Evolutionary conservation across 2,113 vertebrate genomes (phyloP).

Genomic region (Stegostoma tigrinum): DNA sequence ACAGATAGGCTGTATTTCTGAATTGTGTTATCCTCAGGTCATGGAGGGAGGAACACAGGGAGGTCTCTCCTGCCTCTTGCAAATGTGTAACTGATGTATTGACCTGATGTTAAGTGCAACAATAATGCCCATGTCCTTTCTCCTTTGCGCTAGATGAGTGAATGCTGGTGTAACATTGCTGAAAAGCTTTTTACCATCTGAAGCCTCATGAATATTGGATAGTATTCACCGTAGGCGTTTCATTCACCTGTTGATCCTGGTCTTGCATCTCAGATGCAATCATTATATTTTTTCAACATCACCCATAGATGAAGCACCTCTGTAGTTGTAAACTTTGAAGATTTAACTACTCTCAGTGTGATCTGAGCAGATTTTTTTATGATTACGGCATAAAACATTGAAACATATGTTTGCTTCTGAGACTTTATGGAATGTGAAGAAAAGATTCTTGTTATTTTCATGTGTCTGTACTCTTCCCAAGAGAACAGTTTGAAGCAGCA

Average conservation of each 20-base stretch:
- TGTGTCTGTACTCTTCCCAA: background rate
- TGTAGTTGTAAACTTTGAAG: background rate
- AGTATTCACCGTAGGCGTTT: background rate
- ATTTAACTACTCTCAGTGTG: background rate
- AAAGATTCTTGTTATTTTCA: background rate
- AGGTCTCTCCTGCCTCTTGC: background rate
- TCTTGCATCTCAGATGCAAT: background rate
- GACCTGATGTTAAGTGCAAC: background rate
- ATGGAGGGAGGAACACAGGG: background rate
- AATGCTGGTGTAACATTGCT: background rate
- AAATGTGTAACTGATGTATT: background rate
- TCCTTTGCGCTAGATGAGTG: background rate
- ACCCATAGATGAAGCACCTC: background rate
- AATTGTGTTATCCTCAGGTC: background rate
- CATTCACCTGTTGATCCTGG: background rate
- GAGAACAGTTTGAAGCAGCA: background rate
- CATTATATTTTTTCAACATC: background rate
- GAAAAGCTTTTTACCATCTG: background rate
- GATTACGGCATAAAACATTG: background rate
- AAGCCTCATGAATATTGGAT: background rate
- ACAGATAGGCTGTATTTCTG: background rate
- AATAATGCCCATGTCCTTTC: background rate
- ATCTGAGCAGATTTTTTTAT: background rate
- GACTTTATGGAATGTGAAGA: background rate
- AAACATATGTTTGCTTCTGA: constrained; percentile 1